phyloP scores from a whole-genome alignment of 1,140 invertebrate genomes.

The Holotrichia oblita region DNA sequence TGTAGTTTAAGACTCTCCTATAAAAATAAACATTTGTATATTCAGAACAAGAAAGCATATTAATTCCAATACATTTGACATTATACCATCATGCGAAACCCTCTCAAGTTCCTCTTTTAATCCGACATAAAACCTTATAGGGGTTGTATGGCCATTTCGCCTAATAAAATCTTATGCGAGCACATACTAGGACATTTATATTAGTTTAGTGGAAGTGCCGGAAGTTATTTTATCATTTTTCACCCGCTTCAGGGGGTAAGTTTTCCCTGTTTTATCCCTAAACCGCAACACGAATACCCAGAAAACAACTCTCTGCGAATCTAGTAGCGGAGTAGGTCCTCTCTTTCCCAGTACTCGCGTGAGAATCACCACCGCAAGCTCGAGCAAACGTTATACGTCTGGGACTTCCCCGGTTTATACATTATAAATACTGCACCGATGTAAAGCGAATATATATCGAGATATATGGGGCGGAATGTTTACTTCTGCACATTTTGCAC shows the following conservation, averaged over 20 bases:
- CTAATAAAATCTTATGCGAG: conserved; percentile 2
- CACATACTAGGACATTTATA: not conserved
- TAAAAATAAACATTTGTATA: too few relatives aligned
- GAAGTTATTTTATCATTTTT: conserved; percentile 13
- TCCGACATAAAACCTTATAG: not conserved
- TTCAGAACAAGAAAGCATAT: not conserved
- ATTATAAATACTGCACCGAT: conserved; percentile 17
- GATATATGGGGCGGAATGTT: conserved; percentile 9
- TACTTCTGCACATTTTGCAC: not conserved
- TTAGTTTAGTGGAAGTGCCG: not conserved
- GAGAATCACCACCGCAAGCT: not conserved
- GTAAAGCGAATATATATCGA: conserved; percentile 14
- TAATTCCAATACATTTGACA: not conserved
- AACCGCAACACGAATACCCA: not conserved
- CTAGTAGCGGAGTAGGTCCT: too few relatives aligned
- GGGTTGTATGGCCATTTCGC: not conserved
- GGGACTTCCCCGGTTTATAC: not conserved
- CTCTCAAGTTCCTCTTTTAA: not conserved
- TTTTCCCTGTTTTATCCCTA: not conserved
- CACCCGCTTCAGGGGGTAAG: not conserved
- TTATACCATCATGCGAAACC: not conserved
- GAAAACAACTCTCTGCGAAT: not conserved
- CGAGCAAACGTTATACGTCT: not conserved
- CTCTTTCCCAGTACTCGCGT: not conserved
- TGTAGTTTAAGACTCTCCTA: too few relatives aligned